These are phyloP conservation scores for Cancer borealis DNA, from an alignment of 2,888 invertebrate genomes.

Conservation along the genomic window DNA sequence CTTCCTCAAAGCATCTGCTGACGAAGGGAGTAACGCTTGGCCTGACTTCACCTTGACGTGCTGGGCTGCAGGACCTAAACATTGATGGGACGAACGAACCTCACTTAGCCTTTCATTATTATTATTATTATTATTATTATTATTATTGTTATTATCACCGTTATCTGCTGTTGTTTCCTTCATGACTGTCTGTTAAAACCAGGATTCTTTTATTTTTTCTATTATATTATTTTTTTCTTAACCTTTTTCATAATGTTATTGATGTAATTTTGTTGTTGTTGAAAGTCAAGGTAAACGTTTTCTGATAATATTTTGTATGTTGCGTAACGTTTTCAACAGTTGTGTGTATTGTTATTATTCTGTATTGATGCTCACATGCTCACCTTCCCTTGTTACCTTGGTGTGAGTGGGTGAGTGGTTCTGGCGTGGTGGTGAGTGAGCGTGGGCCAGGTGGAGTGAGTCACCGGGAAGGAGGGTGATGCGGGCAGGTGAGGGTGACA, in stretches of 20 bases:
- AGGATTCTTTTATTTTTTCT: neutral
- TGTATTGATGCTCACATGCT: neutral
- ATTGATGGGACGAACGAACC: too few species aligned
- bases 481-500: conserved; percentile 23
- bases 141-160: neutral
- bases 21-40: too few species aligned
- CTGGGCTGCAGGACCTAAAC: too few species aligned
- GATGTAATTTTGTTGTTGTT: neutral
- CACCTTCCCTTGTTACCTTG: neutral
- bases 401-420: too few species aligned
- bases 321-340: neutral
- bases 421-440: neutral
- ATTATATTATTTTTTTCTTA: neutral
- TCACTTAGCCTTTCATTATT: neutral
- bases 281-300: too few species aligned
- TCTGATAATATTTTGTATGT: neutral
- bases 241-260: neutral
- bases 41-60: too few species aligned
- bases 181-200: neutral
- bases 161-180: neutral
- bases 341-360: neutral
- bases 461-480: neutral
- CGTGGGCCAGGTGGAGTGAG: neutral
- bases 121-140: neutral
- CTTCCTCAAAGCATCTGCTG: too few species aligned